These are phyloP conservation scores for Hyphantria cunea DNA, from an alignment of 1,140 invertebrate species.

Conservation along the genomic window DNA sequence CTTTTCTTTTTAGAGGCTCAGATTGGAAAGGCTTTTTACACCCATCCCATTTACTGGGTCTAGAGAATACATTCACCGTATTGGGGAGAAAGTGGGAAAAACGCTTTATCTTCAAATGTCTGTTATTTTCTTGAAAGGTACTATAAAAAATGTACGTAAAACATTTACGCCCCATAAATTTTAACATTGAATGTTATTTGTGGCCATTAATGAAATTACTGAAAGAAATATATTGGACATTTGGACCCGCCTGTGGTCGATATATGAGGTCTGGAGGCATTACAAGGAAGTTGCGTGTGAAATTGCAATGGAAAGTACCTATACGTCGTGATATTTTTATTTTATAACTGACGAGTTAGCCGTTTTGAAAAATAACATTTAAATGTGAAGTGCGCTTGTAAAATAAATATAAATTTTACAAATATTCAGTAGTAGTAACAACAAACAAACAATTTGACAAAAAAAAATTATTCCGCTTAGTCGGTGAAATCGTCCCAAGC, in stretches of 20 bases:
- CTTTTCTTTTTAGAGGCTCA: slow-evolving; percentile 64
- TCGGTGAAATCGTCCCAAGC: too few relatives aligned
- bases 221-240: slow-evolving; percentile 33
- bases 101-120: slow-evolving; percentile 65
- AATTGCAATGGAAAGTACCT: neutral
- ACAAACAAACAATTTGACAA: too few relatives aligned
- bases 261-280: slow-evolving; percentile 9
- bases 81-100: slow-evolving; percentile 51
- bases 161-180: slow-evolving; percentile 63
- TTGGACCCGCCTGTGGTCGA: slow-evolving; percentile 21
- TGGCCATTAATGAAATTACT: slow-evolving; percentile 48
- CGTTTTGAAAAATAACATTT: too few relatives aligned
- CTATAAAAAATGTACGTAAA: slow-evolving; percentile 66
- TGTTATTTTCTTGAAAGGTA: slow-evolving; percentile 71
- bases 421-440: too few relatives aligned
- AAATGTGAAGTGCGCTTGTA: too few relatives aligned
- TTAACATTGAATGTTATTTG: slow-evolving; percentile 57
- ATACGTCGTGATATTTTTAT: too few relatives aligned
- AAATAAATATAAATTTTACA: too few relatives aligned
- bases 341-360: too few relatives aligned
- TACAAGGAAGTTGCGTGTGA: slow-evolving; percentile 22
- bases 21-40: slow-evolving; percentile 73
- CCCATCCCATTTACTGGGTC: slow-evolving; percentile 60
- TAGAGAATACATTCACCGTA: slow-evolving; percentile 60
- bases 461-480: too few relatives aligned